Base-by-base conservation (phyloP, 2,888 invertebrate genomes). In the Catocala sponsa region DNA sequence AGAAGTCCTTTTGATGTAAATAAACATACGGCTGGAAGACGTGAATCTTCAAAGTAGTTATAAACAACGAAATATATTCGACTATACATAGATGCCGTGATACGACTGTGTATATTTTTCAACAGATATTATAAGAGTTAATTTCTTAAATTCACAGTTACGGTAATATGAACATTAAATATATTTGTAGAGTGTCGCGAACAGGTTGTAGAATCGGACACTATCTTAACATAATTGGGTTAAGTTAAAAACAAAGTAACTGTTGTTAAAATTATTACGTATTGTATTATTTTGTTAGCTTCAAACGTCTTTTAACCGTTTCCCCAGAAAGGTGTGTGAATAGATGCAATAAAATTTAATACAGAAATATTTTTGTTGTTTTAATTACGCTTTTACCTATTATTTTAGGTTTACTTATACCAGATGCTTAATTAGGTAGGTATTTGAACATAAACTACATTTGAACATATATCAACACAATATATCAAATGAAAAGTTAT, bases 281-380 rank as follows among this genome's bases (percentile, higher is more conserved):
- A 72, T 78, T 78, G 69, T 77, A 61, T 70, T 66, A 70, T 80
- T 86, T 85, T 85, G 82, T 87, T 87, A 85, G 85, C 83, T 88
- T 86, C 83, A 82, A 84, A 89, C 84, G 85, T 93, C 88, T 88
- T 87, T 86, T 84, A 86, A 87, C 86, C 87, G 87, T 89, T 89
- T 87, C 82, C 54, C 85, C 85, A 84, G 84, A 88, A 91, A 93
- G 91, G 90, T 96, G 95, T 96, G 95, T 92, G 95, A 95, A 94
- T 94, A 95, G 94, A 93, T 94, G 94, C 93, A 95, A 94, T 95
- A 94, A 93, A 94, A 94, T 91, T 94, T 92, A 93, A 93, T 94
- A 94, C 94, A 92, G 92, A 94, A 92, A 90, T 88, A 88, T 81
- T 76, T 56, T 67, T 42, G 63, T 68, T 75, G 75, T 63, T 79